Base-by-base conservation (phyloP, 2,113 vertebrate genomes). In the Theristicus caerulescens region DNA sequence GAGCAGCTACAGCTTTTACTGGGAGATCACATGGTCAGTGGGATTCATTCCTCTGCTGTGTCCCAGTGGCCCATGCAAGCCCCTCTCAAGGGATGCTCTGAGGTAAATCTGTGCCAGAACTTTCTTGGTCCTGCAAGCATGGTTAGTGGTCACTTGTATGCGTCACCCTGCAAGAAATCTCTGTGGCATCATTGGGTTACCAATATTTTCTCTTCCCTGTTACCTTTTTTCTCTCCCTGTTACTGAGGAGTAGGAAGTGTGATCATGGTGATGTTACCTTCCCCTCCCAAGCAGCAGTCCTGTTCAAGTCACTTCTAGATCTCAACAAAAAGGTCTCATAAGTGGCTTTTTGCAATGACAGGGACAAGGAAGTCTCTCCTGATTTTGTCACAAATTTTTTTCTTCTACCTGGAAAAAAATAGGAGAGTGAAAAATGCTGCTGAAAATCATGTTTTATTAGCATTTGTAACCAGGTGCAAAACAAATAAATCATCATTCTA, bases 41-140 rank as follows among this genome's bases (percentile, higher is more conserved):
- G 54, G 44, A 25, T 84, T 59, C 32, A 4, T 36, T 31, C 65
- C 57, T 66, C 80, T 80, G 38, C 47, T 74, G 24, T 4, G 2
- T 21, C n/a, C 58, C 1, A 0, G 14, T 0, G 1, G 51, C 24
- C 46, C 8, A 4, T 10, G 47, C 16, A 13, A 61, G 36, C 32
- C 38, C 47, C 21, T 69, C 55, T 40, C 34, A 5, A 17, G 65
- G 66, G 29, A 10, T 42, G 21, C 24, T 70, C 40, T 27, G 58
- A 2, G 1, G 29, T 58, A n/a, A 57, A 78, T 20, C 73, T n/a
- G 38, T 59, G 58, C 81, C 38, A 12, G 47, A 44, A 25, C 74
- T 51, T 27, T 29, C 40, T 11, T 10, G 40, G 29, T 69, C 7
- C 36, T 20, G 22, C 8, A 3, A 73, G 46, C 38, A 6, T 2